Evolutionary conservation across 2,888 invertebrate genomes (phyloP).

Genomic region (Aphrophora alni): DNA sequence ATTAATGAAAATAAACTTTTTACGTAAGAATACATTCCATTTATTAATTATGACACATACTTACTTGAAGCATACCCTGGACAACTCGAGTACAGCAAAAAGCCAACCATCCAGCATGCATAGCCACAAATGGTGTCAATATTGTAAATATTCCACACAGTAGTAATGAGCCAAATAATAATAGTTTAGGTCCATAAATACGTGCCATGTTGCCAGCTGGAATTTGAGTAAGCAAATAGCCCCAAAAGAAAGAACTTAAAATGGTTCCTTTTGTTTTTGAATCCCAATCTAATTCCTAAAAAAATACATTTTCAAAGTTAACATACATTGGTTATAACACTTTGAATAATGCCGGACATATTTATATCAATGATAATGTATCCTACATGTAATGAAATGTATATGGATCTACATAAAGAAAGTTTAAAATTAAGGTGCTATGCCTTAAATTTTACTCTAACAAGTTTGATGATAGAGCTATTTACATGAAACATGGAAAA

Average conservation of each 20-base stretch:
- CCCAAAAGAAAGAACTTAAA: constrained; percentile 27
- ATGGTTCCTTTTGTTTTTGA: constrained; percentile 25
- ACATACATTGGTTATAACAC: too few relatives aligned
- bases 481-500: too few relatives aligned
- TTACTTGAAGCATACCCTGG: constrained; percentile 45
- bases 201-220: constrained; percentile 25
- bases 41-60: not conserved
- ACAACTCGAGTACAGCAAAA: constrained; percentile 39
- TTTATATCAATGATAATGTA: too few relatives aligned
- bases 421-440: too few relatives aligned
- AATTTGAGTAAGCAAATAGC: constrained; percentile 20
- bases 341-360: not conserved
- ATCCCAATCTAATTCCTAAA: constrained; percentile 25
- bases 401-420: too few relatives aligned
- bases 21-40: too few relatives aligned
- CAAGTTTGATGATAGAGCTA: too few relatives aligned
- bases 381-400: too few relatives aligned
- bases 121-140: constrained; percentile 40
- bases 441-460: too few relatives aligned
- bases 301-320: not conserved
- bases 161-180: constrained; percentile 11
- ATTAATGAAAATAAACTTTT: too few relatives aligned
- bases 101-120: constrained; percentile 29
- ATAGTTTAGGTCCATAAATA: constrained; percentile 22
- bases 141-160: constrained; percentile 41